Base-by-base conservation (phyloP, 1,140 invertebrate genomes). In the Pissodes strobi region DNA sequence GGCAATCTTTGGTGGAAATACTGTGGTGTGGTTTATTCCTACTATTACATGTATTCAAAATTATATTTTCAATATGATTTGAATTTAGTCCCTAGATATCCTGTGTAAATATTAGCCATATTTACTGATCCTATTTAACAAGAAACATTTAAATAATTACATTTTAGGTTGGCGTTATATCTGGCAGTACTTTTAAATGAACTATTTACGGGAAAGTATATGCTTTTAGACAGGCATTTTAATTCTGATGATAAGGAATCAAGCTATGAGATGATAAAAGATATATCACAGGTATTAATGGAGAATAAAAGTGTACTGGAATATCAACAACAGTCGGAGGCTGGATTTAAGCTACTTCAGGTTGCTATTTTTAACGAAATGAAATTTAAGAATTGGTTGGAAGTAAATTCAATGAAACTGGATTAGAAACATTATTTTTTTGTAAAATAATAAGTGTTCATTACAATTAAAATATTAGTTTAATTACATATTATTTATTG, bases 171-270 rank as follows among this genome's bases (percentile, higher is more conserved):
- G 15, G 45, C 46, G 6, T 22, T 69, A 2, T 64, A 69, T 37
- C 34, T 69, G n/a, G 43, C 58, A 12, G 63, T 62, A 2, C 55
- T 69, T 13, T 41, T 66, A 55, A 64, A 65, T 25, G 64, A 69
- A 45, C 19, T 45, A 37, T 64, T 48, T 34, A 43, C 46, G 25
- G 51, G 15, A 30, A 62, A 66, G 41, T 58, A 48, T 13, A 52
- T 52, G 48, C 15, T 66, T 10, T 41, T 69, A 21, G 12, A 6
- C 5, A 65, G 49, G 45, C 59, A 13, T n/a, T 66, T 66, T 18
- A n/a, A 22, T 19, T 21, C 25, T 3, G 58, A 61, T 2, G 25
- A 55, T 1, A 55, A 66, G 43, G 57, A 66, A n/a, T 6, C 17
- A 0, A 48, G 9, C 27, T 37, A 12, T 0, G 9, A 23, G 12